Conservation (phyloP, 1,140 invertebrate genomes). For the Drosophila sp. region DNA sequence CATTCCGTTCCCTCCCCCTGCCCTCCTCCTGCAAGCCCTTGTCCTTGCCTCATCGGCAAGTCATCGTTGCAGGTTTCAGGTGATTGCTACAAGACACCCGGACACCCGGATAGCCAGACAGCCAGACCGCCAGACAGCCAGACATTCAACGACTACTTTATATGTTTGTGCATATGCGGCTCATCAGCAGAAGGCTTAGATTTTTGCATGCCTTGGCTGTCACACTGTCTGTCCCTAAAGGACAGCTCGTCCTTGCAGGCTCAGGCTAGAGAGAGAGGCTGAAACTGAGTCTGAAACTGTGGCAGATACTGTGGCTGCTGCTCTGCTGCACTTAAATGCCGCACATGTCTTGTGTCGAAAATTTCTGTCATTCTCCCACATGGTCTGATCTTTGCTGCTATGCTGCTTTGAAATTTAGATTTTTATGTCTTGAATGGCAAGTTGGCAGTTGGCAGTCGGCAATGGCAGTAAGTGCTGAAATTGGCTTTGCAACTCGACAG, state of each 20-base stretch:
- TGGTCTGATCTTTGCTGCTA: constrained; percentile 40
- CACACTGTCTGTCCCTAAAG: constrained; percentile 34
- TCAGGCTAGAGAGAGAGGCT: background rate
- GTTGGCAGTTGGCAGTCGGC: constrained; percentile 26
- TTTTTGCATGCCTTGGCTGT: constrained; percentile 71
- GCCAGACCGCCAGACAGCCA: too few species aligned
- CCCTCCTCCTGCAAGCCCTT: background rate
- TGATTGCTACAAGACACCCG: constrained; percentile 56
- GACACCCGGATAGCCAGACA: too few species aligned
- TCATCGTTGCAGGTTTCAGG: constrained; percentile 58
- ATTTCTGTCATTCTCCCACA: constrained; percentile 73
- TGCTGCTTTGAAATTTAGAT: constrained; percentile 82
- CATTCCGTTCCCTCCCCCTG: background rate
- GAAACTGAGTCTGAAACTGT: background rate
- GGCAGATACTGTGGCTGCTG: constrained; percentile 32
- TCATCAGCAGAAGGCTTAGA: constrained; percentile 70
- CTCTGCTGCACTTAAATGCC: constrained; percentile 70
- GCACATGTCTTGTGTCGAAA: constrained; percentile 76
- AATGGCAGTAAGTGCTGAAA: constrained; percentile 59
- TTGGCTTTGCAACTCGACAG: constrained; percentile 59
- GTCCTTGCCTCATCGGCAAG: constrained; percentile 22
- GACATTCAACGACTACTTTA: constrained; percentile 9
- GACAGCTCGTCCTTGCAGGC: constrained; percentile 25
- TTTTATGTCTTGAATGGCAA: constrained; percentile 62
- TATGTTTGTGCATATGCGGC: constrained; percentile 39